Evolutionary conservation across 2,113 vertebrate species (phyloP).

Genomic region (Pseudopodoces humilis): DNA sequence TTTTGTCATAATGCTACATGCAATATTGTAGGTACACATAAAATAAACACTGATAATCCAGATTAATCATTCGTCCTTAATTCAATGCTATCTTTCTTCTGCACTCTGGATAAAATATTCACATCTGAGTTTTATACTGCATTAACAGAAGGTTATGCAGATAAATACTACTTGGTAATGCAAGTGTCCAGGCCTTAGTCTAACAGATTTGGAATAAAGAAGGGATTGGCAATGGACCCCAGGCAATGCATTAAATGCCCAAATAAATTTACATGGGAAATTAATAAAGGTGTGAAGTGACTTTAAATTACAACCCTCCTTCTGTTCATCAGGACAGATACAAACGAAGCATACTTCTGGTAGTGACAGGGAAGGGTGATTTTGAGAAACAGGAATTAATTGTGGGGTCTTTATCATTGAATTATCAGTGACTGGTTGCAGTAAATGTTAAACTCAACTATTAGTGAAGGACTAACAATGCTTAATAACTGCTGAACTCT

Average conservation of each 20-base stretch:
- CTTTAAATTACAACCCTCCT: neutral
- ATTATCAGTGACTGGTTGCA: conserved; percentile 10
- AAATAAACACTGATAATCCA: neutral
- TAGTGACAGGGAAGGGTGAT: neutral
- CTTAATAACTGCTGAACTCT: conserved; percentile 28
- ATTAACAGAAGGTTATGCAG: neutral
- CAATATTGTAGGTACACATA: neutral
- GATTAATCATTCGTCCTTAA: neutral
- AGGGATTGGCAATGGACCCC: neutral
- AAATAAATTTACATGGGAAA: neutral
- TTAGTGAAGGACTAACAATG: conserved; percentile 32
- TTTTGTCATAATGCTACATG: neutral
- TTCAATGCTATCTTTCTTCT: neutral
- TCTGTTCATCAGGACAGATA: neutral
- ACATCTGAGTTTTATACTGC: neutral
- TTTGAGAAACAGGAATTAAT: conserved; percentile 33
- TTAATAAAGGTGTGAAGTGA: neutral
- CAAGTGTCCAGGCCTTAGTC: neutral
- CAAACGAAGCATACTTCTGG: neutral
- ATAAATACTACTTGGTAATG: neutral
- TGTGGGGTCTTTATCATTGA: neutral
- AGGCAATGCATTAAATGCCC: neutral
- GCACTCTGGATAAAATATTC: neutral
- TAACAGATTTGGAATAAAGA: neutral
- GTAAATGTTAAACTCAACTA: neutral